phyloP scores from a whole-genome alignment of 92 coral and sea anemone genomes.

The Plumapathes pennacea region DNA sequence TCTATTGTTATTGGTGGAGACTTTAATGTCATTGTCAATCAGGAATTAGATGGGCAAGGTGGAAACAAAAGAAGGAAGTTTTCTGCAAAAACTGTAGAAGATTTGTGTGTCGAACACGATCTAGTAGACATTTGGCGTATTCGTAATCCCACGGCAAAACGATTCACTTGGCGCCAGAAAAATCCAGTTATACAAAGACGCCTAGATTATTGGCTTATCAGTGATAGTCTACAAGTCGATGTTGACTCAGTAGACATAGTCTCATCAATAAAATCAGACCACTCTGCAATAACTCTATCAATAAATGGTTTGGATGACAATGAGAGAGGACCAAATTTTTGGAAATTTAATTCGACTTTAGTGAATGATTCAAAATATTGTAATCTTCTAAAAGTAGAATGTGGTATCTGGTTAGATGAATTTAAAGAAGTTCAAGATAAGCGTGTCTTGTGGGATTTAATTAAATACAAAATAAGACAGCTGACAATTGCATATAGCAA shows the following conservation, averaged over 20 bases:
- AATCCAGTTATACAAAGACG: conserved; percentile 15
- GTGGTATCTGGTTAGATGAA: not conserved
- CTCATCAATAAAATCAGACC: conserved; percentile 1
- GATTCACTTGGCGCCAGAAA: conserved; percentile 15
- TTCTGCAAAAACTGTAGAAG: not conserved
- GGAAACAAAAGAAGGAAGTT: conserved; percentile 1
- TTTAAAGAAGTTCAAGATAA: not conserved
- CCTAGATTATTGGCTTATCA: conserved; percentile 13
- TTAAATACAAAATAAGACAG: too few relatives aligned
- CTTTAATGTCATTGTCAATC: conserved; percentile 3
- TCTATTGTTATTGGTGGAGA: conserved; percentile 7
- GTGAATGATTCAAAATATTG: not conserved
- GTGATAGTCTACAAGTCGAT: conserved; percentile 2
- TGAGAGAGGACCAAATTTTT: not conserved
- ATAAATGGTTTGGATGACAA: not conserved
- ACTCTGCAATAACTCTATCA: not conserved
- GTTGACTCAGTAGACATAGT: not conserved
- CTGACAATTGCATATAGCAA: too few relatives aligned
- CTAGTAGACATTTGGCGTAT: conserved; percentile 15
- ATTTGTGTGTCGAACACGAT: conserved; percentile 5
- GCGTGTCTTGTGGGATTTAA: too few relatives aligned
- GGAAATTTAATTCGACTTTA: conserved; percentile 1
- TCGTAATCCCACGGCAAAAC: too few relatives aligned
- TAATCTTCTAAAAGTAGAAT: not conserved
- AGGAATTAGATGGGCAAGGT: conserved; percentile 3